A percentile compares a stretch with the other conserved stretches of the same genome.
Evolutionary conservation across 23 tunicate species (phyloP).

Genomic region (Aplidium turbinatum): DNA sequence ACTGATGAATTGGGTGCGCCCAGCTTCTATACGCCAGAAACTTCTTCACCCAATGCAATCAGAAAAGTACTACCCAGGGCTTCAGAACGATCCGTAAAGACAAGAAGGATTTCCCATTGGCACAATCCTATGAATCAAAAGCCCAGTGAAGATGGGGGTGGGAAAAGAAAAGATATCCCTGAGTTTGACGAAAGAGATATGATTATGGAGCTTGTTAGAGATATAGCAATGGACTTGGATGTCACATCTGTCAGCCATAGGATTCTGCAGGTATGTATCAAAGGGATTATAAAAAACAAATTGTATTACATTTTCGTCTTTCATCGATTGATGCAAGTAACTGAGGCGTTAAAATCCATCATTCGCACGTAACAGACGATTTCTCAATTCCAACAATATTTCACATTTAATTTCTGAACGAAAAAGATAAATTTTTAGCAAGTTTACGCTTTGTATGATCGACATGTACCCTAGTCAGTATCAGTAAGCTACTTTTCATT

Average conservation of each 20-base stretch:
- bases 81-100: conserved; percentile 1
- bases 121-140: conserved; percentile 39
- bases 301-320: too few relatives aligned
- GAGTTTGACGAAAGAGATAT: conserved; percentile 95
- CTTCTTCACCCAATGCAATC: conserved; percentile 26
- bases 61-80: background rate
- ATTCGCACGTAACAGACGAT: too few relatives aligned
- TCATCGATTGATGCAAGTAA: too few relatives aligned
- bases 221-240: conserved; percentile 91
- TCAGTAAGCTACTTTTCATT: too few relatives aligned
- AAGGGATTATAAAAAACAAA: too few relatives aligned
- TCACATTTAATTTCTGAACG: too few relatives aligned
- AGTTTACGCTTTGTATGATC: too few relatives aligned
- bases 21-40: conserved; percentile 73
- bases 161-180: conserved; percentile 6
- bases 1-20: conserved; percentile 82
- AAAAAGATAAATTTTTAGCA: too few relatives aligned
- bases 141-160: background rate
- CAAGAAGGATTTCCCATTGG: conserved; percentile 81
- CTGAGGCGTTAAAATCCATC: too few relatives aligned
- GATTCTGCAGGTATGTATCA: conserved; percentile 68
- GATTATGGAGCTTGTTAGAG: conserved; percentile 93
- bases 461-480: too few relatives aligned
- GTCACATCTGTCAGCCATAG: conserved; percentile 91
- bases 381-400: too few relatives aligned